Conservation (phyloP, 2,888 invertebrate species). For the Chalcis sispes region DNA sequence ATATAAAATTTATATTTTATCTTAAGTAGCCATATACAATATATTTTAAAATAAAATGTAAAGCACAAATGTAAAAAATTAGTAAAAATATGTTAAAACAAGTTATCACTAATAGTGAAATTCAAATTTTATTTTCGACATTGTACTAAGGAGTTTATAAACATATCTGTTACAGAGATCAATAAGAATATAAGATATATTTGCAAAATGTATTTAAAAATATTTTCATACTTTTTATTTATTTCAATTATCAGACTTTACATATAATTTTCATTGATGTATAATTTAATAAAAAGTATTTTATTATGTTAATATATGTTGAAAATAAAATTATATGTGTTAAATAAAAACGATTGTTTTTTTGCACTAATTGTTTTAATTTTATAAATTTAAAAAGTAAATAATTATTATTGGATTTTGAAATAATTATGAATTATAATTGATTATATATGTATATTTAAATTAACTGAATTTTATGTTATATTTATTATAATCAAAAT, state of each 20-base stretch:
- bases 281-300: slow-evolving; percentile 25
- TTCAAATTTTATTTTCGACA: slow-evolving; percentile 46
- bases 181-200: neutral
- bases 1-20: slow-evolving; percentile 53
- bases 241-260: neutral
- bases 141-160: neutral
- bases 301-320: slow-evolving; percentile 33
- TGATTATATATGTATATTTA: too few species aligned
- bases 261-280: slow-evolving; percentile 9
- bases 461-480: too few species aligned
- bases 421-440: too few species aligned
- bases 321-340: slow-evolving; percentile 49
- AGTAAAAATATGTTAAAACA: slow-evolving; percentile 15
- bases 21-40: slow-evolving; percentile 35
- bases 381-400: too few species aligned
- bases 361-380: neutral
- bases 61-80: slow-evolving; percentile 38
- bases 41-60: slow-evolving; percentile 50
- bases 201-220: slow-evolving; percentile 10
- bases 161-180: slow-evolving; percentile 3
- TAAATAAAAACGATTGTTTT: slow-evolving; percentile 13
- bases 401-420: too few species aligned
- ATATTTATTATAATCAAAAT: too few species aligned
- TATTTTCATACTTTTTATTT: slow-evolving; percentile 40
- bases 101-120: slow-evolving; percentile 45